Evolutionary conservation across 2,888 invertebrate genomes (phyloP), one percentile per base, ranked within the genome.

Genomic region (Dinocampus coccinellae): DNA sequence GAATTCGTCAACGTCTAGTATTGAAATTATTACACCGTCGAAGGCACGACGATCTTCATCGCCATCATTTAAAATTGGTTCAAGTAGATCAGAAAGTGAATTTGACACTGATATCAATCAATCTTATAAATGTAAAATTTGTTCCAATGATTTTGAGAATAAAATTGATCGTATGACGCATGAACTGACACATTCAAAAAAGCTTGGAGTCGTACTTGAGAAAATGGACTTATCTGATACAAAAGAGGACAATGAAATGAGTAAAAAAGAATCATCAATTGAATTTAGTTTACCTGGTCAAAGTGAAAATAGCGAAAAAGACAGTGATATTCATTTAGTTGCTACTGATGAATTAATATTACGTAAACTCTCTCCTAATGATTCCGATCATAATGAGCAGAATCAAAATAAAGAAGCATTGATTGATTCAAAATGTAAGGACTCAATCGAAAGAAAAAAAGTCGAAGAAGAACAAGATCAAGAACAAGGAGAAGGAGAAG

Each of bases 121-220:
- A 36, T 70, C 74, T 0, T 79, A 78, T 57, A 66, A 65, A 10
- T 84, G 84, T 55, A 73, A 76, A 6, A 74, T 81, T 10, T 87
- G 87, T 39, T 75, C 69, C 11, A 73, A 76, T 16, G 74, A 72
- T 42, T 85, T 76, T 55, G 79, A 81, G 26, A 85, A 73, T 34
- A 84, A 79, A 70, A 71, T 83, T 0, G 64, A 76, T 11, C 79
- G 80, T 16, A 74, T 80, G 42, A 74, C 79, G 10, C 87, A 87
- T 52, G 80, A 82, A 66, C 61, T 87, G 13, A 78, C 80, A 0
- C 87, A 87, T 61, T 80, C 78, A 34, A 86, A 84, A 53, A 81
- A 80, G 26, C 78, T 80, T 4, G 73, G 78, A 65, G 70, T 87
- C 4, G 79, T 82, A 60, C 72, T 86, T 13, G 33, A 80, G 11